phyloP scores from a whole-genome alignment of 2,113 vertebrate species.

The Xenus cinereus region DNA sequence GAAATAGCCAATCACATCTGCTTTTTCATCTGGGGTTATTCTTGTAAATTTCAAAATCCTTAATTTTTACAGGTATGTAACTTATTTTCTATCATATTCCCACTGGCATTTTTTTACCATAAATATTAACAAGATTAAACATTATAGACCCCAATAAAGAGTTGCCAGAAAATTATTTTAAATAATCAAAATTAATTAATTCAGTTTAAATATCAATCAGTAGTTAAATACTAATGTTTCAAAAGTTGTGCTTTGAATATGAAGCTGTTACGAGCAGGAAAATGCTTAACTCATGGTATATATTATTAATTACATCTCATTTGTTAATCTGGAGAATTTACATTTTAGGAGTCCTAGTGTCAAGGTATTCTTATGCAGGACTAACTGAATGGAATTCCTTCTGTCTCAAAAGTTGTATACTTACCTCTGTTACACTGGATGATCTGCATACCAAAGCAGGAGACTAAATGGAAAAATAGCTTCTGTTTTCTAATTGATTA shows the following conservation, averaged over 20 bases:
- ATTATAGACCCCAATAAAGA: neutral
- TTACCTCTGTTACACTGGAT: neutral
- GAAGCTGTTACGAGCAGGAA: neutral
- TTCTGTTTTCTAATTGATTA: neutral
- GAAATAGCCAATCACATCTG: slow-evolving; percentile 34
- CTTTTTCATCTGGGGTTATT: slow-evolving; percentile 14
- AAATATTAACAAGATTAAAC: neutral
- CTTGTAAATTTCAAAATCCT: slow-evolving; percentile 7
- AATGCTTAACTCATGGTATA: neutral
- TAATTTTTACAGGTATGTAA: neutral
- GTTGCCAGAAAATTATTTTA: neutral
- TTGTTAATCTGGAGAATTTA: neutral
- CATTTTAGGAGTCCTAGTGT: neutral
- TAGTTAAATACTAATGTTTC: neutral
- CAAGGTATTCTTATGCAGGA: neutral
- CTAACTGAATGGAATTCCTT: neutral
- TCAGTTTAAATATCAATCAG: neutral
- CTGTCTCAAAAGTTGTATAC: neutral
- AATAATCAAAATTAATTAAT: neutral
- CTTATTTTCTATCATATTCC: neutral
- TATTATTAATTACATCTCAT: neutral
- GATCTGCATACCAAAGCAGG: neutral
- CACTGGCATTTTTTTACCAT: neutral
- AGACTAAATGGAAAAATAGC: neutral
- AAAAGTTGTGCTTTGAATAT: neutral